A percentile compares a stretch with the other conserved stretches of the same genome.
Evolutionary conservation across 2,888 invertebrate species (phyloP).

Genomic region (Hipparchia sbordonii): DNA sequence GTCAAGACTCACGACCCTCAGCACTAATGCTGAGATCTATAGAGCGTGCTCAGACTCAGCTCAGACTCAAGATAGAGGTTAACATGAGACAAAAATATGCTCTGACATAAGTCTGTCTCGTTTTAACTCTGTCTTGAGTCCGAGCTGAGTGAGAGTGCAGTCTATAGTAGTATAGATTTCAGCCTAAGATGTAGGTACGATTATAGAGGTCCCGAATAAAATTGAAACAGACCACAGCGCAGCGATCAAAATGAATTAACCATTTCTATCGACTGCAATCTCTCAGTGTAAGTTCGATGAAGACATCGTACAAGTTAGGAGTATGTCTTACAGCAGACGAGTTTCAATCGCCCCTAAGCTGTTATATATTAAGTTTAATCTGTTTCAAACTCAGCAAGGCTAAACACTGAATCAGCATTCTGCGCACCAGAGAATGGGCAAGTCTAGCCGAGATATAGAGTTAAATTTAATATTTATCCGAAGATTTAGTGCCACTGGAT

Average conservation of each 20-base stretch:
- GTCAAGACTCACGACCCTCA: too few relatives aligned
- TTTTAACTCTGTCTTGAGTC: too few relatives aligned
- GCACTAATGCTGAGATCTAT: too few relatives aligned
- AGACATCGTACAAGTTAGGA: conserved; percentile 2
- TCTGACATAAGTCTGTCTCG: too few relatives aligned
- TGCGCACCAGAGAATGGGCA: conserved; percentile 30
- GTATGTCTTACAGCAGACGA: conserved; percentile 8
- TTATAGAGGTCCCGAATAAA: too few relatives aligned
- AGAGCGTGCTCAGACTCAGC: too few relatives aligned
- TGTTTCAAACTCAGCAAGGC: conserved; percentile 24
- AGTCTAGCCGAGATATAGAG: conserved; percentile 33
- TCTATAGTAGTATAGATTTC: too few relatives aligned
- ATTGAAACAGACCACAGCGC: too few relatives aligned
- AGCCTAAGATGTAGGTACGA: too few relatives aligned
- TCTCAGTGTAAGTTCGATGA: not conserved
- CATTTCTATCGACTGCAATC: not conserved
- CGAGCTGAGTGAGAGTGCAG: too few relatives aligned
- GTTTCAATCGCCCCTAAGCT: conserved; percentile 20
- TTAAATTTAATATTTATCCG: conserved; percentile 36
- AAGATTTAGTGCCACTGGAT: conserved; percentile 22
- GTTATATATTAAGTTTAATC: conserved; percentile 25
- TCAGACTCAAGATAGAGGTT: too few relatives aligned
- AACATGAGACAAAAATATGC: too few relatives aligned
- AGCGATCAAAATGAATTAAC: not conserved
- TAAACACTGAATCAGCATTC: conserved; percentile 36